A percentile compares a stretch with the other conserved stretches of the same genome.
Conservation (phyloP, 2,888 invertebrate genomes). For the Brachyptera putata region DNA sequence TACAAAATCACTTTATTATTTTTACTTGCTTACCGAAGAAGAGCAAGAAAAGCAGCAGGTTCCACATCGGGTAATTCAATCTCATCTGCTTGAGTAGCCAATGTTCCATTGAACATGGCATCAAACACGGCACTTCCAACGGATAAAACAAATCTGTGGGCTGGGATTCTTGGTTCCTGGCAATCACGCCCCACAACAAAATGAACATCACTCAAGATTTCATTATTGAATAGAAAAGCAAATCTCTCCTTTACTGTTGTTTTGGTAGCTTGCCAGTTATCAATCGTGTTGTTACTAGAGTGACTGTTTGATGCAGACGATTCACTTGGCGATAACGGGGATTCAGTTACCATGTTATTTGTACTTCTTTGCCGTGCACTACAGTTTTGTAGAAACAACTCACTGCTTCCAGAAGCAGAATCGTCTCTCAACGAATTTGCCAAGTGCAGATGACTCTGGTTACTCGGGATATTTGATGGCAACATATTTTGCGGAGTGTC, state of each 20-base stretch:
- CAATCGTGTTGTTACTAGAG: conserved; percentile 36
- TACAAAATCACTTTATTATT: no score
- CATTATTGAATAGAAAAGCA: conserved; percentile 63
- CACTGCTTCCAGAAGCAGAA: background rate
- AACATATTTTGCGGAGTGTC: conserved; percentile 50
- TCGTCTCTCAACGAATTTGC: conserved; percentile 4
- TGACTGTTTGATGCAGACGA: no score
- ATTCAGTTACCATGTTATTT: background rate
- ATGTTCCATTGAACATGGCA: conserved; percentile 77
- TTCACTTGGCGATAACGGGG: background rate
- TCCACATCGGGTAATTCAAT: conserved; percentile 81
- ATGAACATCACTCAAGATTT: conserved; percentile 66
- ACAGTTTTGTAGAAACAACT: background rate
- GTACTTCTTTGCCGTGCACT: background rate
- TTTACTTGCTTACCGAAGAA: conserved; percentile 53
- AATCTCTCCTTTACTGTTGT: conserved; percentile 70
- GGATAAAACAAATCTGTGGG: conserved; percentile 74
- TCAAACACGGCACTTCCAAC: conserved; percentile 83
- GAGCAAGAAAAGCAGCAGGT: conserved; percentile 71
- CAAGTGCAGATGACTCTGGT: conserved; percentile 21
- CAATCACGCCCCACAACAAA: conserved; percentile 72
- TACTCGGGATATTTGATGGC: conserved; percentile 44
- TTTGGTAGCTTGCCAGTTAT: conserved; percentile 72
- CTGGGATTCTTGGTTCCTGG: conserved; percentile 66
- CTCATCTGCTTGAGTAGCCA: conserved; percentile 64